phyloP scores from a whole-genome alignment of 2,113 vertebrate species.

The Gymnorhina tibicen region DNA sequence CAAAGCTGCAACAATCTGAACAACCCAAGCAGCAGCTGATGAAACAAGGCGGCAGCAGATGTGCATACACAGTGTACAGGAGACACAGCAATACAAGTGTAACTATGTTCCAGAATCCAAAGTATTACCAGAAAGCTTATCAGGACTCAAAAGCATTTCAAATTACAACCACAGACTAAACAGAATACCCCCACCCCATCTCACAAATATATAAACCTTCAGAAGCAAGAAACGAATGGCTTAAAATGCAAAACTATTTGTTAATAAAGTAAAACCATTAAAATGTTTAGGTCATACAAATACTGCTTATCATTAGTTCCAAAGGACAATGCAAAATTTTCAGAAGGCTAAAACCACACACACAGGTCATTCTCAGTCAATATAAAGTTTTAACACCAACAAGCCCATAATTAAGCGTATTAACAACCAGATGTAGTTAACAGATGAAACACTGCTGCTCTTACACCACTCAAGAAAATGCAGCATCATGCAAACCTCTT shows the following conservation, averaged over 20 bases:
- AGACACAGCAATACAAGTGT: neutral
- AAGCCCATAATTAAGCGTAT: neutral
- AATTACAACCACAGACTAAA: neutral
- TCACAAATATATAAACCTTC: neutral
- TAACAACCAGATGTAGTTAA: neutral
- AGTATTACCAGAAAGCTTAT: neutral
- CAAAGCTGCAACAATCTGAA: neutral
- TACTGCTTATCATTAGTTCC: neutral
- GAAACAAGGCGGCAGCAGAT: neutral
- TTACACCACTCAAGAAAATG: neutral
- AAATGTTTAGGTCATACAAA: neutral
- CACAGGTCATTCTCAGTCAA: neutral
- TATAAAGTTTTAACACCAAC: neutral
- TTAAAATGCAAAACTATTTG: neutral
- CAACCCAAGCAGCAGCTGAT: neutral
- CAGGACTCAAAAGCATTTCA: neutral
- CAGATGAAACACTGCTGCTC: neutral
- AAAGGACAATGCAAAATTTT: neutral
- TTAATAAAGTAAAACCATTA: neutral
- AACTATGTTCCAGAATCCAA: neutral
- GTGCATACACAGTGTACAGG: neutral
- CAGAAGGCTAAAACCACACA: neutral
- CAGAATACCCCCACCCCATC: neutral
- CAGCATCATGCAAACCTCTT: neutral
- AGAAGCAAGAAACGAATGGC: neutral